Base-by-base conservation (phyloP, 1,140 invertebrate species). In the Lineus longissimus region DNA sequence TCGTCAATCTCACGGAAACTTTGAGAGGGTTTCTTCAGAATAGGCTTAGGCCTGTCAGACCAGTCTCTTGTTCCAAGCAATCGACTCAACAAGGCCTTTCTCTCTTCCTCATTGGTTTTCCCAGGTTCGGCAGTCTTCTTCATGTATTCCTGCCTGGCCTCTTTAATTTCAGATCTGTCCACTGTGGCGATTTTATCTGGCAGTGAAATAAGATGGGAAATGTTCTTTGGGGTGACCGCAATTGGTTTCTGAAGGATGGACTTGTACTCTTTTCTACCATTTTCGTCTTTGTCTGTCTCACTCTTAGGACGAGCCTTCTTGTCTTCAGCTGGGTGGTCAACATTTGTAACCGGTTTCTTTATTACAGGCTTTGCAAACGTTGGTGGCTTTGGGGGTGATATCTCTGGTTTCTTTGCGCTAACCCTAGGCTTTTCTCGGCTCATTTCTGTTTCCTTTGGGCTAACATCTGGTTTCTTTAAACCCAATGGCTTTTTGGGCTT, bases 41-140 rank as follows among this genome's bases (percentile, higher is more conserved):
- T 51, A 23, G 47, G 47, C n/a, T 51, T 51, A 23, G 47, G 47
- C n/a, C 47, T 19, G n/a, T 51, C 25, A 23, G n/a, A 19, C 47
- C 47, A 51, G 47, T 51, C 47, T 51, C 25, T 51, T 4, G 47
- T 51, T n/a, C 47, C 47, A 36, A 36, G 33, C 33, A 36, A 36
- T 15, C 15, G 4, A 15, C 33, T 36, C 33, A 36, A 36, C 25
- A 51, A n/a, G 25, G 47, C 47, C n/a, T 51, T 51, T n/a, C 25
- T 19, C 25, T 51, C 25, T n/a, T 51, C 47, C n/a, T 51, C 47
- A 19, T 51, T 27, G n/a, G 6, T 51, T 51, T 7, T 6, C 25
- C n/a, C 6, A 4, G 47, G 47, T 23, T 19, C 19, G n/a, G n/a
- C n/a, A 6, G 47, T 7, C 33, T 36, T 36, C 6, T 15, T 36